phyloP scores from a whole-genome alignment of 2,797 vertebrate genomes.

The Hyperoplus immaculatus region DNA sequence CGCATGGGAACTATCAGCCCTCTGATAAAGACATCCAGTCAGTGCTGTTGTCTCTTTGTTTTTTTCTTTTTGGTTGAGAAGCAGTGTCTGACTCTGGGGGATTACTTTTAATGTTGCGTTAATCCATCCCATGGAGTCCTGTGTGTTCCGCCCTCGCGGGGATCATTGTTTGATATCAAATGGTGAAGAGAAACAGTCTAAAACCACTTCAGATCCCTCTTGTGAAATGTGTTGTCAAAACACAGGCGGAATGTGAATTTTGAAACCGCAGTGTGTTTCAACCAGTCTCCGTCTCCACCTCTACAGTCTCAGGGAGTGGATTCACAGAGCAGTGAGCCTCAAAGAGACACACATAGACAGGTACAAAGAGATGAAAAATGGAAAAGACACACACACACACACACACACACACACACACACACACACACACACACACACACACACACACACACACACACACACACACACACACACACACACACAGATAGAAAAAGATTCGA shows the following conservation, averaged over 20 bases:
- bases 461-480: slow-evolving; percentile 14
- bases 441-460: slow-evolving; percentile 7
- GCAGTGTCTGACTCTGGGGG: slow-evolving; percentile 78
- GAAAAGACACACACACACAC: slow-evolving; percentile 31
- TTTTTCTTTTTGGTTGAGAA: slow-evolving; percentile 61
- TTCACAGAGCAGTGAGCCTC: slow-evolving; percentile 67
- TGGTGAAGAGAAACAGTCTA: slow-evolving; percentile 78
- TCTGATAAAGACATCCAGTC: slow-evolving; percentile 68
- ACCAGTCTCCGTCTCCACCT: slow-evolving; percentile 76
- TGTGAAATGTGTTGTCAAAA: slow-evolving; percentile 87
- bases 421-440: slow-evolving; percentile 4
- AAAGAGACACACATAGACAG: slow-evolving; percentile 55
- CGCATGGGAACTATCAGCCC: slow-evolving; percentile 59
- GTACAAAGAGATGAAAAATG: slow-evolving; percentile 58
- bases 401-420: slow-evolving; percentile 4
- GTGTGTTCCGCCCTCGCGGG: slow-evolving; percentile 82
- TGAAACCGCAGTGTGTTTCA: slow-evolving; percentile 75
- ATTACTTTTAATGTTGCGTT: slow-evolving; percentile 81
- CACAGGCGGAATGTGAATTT: slow-evolving; percentile 78
- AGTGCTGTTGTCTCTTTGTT: slow-evolving; percentile 65
- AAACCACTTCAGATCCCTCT: slow-evolving; percentile 82
- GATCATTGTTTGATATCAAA: slow-evolving; percentile 86
- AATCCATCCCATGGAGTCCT: slow-evolving; percentile 84
- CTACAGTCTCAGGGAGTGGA: slow-evolving; percentile 63
- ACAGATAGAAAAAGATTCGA: slow-evolving; percentile 22